Evolutionary conservation across 2,797 vertebrate genomes (phyloP).

Genomic region (Psittacula echo): DNA sequence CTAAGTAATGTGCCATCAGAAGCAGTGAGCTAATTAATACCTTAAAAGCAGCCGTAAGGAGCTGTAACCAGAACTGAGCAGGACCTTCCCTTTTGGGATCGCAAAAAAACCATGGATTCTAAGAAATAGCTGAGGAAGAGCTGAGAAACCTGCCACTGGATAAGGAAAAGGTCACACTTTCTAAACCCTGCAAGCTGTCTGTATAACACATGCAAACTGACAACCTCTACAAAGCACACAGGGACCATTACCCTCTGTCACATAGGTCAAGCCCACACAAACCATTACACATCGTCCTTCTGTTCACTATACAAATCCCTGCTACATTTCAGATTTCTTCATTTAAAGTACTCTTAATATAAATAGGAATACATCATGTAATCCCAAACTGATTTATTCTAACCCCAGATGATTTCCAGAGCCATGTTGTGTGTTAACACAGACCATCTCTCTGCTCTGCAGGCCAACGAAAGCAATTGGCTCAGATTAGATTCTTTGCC

Average conservation of each 20-base stretch:
- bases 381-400: constrained; percentile 23
- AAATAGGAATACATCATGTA: neutral
- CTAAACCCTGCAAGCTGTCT: neutral
- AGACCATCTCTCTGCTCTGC: neutral
- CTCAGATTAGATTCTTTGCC: neutral
- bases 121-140: neutral
- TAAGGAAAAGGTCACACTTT: neutral
- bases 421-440: constrained; percentile 23
- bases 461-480: constrained; percentile 57
- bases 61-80: neutral
- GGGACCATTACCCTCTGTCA: neutral
- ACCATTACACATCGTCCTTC: neutral
- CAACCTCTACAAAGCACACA: neutral
- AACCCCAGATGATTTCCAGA: constrained; percentile 52
- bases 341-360: neutral
- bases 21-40: accelerated
- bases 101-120: accelerated
- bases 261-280: neutral
- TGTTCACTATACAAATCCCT: neutral
- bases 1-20: neutral
- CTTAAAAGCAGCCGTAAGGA: neutral
- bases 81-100: accelerated
- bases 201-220: accelerated
- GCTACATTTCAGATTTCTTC: neutral
- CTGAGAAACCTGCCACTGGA: neutral